These are phyloP conservation scores for Phenganax marumi DNA, from an alignment of 92 coral and sea anemone genomes.

Conservation along the genomic window DNA sequence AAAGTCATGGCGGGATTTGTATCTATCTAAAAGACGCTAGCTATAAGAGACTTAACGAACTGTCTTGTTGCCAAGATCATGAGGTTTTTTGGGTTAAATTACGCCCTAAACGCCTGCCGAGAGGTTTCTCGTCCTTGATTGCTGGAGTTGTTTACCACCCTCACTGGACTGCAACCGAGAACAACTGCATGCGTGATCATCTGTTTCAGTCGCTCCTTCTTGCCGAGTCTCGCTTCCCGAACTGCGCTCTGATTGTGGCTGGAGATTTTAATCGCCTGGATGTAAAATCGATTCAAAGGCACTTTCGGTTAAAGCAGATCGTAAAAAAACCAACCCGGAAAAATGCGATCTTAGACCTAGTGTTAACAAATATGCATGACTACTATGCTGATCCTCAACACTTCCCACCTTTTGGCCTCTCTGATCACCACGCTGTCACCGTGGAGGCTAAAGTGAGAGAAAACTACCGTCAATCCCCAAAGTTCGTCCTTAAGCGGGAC, in stretches of 20 bases:
- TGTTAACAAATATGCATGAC: too few species aligned
- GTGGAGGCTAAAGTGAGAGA: constrained; percentile 46
- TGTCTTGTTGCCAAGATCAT: constrained; percentile 56
- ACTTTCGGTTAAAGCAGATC: too few species aligned
- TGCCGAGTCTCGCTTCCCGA: constrained; percentile 19
- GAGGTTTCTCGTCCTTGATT: constrained; percentile 46
- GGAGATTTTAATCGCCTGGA: not conserved
- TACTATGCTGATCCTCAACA: too few species aligned
- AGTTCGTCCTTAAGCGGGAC: constrained; percentile 28
- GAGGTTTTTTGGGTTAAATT: constrained; percentile 39
- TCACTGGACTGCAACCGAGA: constrained; percentile 43
- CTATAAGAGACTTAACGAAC: constrained; percentile 44
- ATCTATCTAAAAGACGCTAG: constrained; percentile 44
- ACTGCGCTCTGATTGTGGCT: constrained; percentile 13
- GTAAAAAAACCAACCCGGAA: too few species aligned
- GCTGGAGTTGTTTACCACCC: constrained; percentile 49
- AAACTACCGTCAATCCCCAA: constrained; percentile 41
- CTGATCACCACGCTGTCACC: constrained; percentile 17
- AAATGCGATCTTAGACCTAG: too few species aligned
- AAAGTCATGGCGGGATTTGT: constrained; percentile 45
- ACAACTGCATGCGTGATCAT: not conserved
- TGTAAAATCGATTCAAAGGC: too few species aligned
- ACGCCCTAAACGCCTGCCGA: constrained; percentile 49
- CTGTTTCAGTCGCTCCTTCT: constrained; percentile 4
- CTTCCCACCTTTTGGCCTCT: too few species aligned